Evolutionary conservation across 2,888 invertebrate genomes (phyloP), one percentile per base, ranked within the genome.

Genomic region (Eilema caniola): DNA sequence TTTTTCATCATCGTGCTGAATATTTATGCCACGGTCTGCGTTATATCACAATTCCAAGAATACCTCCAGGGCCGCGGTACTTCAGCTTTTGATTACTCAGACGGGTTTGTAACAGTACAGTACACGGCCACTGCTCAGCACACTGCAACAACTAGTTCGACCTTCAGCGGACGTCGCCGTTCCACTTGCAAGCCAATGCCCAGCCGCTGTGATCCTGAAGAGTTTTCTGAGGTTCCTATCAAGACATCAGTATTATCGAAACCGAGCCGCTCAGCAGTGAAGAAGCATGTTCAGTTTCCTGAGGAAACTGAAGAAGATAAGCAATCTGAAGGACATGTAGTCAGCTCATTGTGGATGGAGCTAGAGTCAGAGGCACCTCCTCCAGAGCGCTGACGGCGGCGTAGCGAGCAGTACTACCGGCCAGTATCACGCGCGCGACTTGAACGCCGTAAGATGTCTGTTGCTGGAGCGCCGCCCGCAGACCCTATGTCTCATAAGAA

Each of bases 41-140:
- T 98, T 70, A 96, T 98, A 86, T 98, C 98, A 7, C 98, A 98
- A 90, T 98, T 97, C 87, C 98, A 98, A 91, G 98, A 98, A 86
- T 97, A 98, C 86, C 92, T 96, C 73, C 96, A 96, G 10, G 97
- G 97, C 8, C 95, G 97, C 66, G 98, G 98, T 24, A 97, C 97
- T 64, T 97, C 97, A 4, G 95, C 96, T 67, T 96, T 97, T 82
- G 97, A 97, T 83, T 95, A 86, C 68, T 87, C 87, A 2, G 95
- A 95, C 74, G 81, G 94, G 90, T 69, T 91, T 69, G 92, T 88
- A 0, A 85, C 88, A 8, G 93, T 95, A 24, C 94, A 94, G 74
- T 95, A 93, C 74, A 94, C 92, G 0, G 94, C 93, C 2, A 90
- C 93, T 0, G 93, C 89, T 0, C 94, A 90, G 64, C 92, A 96